Conservation (phyloP, 2,888 invertebrate species). For the Poecilus cupreus region DNA sequence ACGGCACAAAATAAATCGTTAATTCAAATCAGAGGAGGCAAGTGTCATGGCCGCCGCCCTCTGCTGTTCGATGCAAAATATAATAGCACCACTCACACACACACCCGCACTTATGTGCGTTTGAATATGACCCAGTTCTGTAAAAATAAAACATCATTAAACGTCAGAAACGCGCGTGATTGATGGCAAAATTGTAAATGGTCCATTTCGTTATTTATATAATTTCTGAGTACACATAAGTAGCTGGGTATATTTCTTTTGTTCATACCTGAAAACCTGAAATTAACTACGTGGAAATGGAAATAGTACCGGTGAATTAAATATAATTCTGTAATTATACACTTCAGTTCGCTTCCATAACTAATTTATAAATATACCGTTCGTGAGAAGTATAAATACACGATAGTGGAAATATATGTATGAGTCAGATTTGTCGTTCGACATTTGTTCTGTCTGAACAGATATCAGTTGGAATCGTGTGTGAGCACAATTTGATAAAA, state of each 20-base stretch:
- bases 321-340: background rate
- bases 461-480: too few relatives aligned
- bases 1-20: slow-evolving; percentile 35
- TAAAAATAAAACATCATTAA: slow-evolving; percentile 56
- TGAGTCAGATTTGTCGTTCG: too few relatives aligned
- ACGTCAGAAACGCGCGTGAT: slow-evolving; percentile 53
- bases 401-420: background rate
- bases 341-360: background rate
- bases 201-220: slow-evolving; percentile 34
- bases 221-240: slow-evolving; percentile 29
- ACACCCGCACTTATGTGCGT: background rate
- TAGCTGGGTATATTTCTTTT: too few relatives aligned
- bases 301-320: background rate
- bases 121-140: slow-evolving; percentile 43
- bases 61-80: background rate
- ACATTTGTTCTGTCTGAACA: too few relatives aligned
- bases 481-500: too few relatives aligned
- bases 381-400: background rate
- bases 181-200: slow-evolving; percentile 52
- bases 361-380: background rate
- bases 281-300: background rate
- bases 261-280: background rate
- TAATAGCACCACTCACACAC: slow-evolving; percentile 19
- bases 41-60: slow-evolving; percentile 30
- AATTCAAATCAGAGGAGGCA: slow-evolving; percentile 26